A percentile compares a stretch with the other conserved stretches of the same genome.
Evolutionary conservation across 2,797 vertebrate species (phyloP).

Genomic region (Chelon labrosus): DNA sequence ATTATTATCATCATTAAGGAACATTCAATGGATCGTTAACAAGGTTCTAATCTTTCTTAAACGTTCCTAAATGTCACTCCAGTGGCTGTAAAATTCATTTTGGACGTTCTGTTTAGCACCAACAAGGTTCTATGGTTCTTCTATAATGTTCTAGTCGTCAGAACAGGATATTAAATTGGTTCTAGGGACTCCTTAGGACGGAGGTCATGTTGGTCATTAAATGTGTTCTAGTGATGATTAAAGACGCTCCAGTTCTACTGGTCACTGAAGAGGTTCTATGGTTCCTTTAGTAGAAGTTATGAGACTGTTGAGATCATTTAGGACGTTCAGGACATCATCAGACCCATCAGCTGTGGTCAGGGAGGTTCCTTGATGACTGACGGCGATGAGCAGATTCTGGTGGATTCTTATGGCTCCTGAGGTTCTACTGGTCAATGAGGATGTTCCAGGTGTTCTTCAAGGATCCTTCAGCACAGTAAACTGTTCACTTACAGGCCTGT

Average conservation of each 20-base stretch:
- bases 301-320: not conserved
- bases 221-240: not conserved
- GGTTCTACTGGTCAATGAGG: not conserved
- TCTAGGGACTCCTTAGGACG: too few relatives aligned
- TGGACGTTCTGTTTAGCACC: too few relatives aligned
- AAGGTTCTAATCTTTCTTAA: not conserved
- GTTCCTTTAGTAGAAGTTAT: not conserved
- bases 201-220: too few relatives aligned
- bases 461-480: too few relatives aligned
- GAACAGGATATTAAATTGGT: too few relatives aligned
- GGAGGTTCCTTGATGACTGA: too few relatives aligned
- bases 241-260: not conserved
- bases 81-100: too few relatives aligned
- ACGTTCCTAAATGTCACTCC: too few relatives aligned
- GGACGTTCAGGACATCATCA: not conserved
- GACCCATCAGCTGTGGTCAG: not conserved
- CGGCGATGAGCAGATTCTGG: too few relatives aligned
- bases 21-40: too few relatives aligned
- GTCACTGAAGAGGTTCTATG: not conserved
- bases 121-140: not conserved
- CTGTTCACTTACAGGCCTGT: too few relatives aligned
- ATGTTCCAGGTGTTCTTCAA: too few relatives aligned
- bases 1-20: not conserved
- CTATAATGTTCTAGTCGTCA: not conserved
- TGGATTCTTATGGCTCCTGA: not conserved